These are phyloP conservation scores for Epinephelus awoara DNA, from an alignment of 2,797 vertebrate genomes.

Conservation along the genomic window DNA sequence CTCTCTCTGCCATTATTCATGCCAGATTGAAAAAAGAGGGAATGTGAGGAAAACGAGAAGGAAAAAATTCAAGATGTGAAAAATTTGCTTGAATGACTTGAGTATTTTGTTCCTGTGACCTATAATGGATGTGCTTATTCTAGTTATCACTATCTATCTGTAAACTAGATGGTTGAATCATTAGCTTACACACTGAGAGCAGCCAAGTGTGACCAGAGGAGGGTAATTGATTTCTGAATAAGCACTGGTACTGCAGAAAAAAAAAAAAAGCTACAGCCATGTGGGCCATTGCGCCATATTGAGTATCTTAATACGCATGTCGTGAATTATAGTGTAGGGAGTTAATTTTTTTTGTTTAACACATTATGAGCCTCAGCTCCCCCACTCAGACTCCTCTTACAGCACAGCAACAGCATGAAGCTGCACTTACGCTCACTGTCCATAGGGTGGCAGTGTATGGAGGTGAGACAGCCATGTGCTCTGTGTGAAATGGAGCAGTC, in stretches of 20 bases:
- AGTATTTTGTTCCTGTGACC: conserved; percentile 56
- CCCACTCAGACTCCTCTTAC: conserved; percentile 24
- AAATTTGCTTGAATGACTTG: conserved; percentile 41
- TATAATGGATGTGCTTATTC: conserved; percentile 61
- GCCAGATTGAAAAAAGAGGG: conserved; percentile 24
- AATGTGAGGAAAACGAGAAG: conserved; percentile 11
- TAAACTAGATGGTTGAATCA: conserved; percentile 73
- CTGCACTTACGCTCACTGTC: conserved; percentile 72
- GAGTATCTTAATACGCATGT: conserved; percentile 51
- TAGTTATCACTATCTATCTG: conserved; percentile 65
- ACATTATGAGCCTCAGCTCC: conserved; percentile 21
- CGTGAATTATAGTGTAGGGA: conserved; percentile 46
- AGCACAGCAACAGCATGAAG: conserved; percentile 51
- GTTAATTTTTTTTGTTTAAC: conserved; percentile 38
- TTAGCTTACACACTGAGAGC: conserved; percentile 67
- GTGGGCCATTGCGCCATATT: conserved; percentile 45
- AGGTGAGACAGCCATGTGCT: conserved; percentile 76
- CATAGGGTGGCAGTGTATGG: conserved; percentile 85
- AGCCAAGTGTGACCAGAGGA: conserved; percentile 67
- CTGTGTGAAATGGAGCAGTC: conserved; percentile 73
- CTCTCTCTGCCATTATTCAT: conserved; percentile 56
- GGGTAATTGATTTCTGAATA: conserved; percentile 78
- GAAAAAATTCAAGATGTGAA: conserved; percentile 38
- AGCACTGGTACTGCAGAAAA: conserved; percentile 16
- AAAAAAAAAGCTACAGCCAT: conserved; percentile 21